phyloP scores from a whole-genome alignment of 2,113 vertebrate genomes.

The Acrocephalus kingi region DNA sequence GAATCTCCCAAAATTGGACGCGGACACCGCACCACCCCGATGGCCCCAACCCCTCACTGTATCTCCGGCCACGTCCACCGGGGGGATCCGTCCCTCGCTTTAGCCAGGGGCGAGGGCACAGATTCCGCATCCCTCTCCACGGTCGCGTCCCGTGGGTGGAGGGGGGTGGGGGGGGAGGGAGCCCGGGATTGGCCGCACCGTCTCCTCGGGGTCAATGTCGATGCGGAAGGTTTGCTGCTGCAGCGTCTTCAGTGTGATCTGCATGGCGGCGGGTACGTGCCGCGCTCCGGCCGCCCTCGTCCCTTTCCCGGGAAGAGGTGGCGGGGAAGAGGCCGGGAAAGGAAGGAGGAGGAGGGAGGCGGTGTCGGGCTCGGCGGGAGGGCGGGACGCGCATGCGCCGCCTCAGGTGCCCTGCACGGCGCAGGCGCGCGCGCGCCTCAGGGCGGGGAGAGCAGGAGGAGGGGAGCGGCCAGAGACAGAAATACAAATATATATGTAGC shows the following conservation, averaged over 20 bases:
- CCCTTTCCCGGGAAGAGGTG: background rate
- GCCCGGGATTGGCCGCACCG: constrained; percentile 65
- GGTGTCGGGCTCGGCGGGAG: background rate
- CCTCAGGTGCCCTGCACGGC: background rate
- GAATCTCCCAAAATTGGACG: background rate
- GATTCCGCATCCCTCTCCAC: background rate
- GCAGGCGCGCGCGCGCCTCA: background rate
- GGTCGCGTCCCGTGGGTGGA: background rate
- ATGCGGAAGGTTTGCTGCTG: constrained; percentile 95
- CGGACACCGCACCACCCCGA: background rate
- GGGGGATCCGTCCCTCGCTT: background rate
- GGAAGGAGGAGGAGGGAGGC: background rate
- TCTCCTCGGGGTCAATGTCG: constrained; percentile 88
- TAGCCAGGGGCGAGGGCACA: background rate
- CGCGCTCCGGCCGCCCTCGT: background rate
- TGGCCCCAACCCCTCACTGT: background rate
- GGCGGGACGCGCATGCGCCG: background rate
- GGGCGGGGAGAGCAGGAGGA: background rate
- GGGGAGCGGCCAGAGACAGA: accelerated
- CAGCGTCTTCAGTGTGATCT: constrained; percentile 92
- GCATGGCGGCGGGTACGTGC: constrained; percentile 74
- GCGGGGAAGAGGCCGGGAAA: background rate
- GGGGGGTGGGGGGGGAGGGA: accelerated
- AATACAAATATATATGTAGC: accelerated
- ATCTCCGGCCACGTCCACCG: background rate